Evolutionary conservation across 2,888 invertebrate species (phyloP).

Genomic region (Zele albiditarsus): DNA sequence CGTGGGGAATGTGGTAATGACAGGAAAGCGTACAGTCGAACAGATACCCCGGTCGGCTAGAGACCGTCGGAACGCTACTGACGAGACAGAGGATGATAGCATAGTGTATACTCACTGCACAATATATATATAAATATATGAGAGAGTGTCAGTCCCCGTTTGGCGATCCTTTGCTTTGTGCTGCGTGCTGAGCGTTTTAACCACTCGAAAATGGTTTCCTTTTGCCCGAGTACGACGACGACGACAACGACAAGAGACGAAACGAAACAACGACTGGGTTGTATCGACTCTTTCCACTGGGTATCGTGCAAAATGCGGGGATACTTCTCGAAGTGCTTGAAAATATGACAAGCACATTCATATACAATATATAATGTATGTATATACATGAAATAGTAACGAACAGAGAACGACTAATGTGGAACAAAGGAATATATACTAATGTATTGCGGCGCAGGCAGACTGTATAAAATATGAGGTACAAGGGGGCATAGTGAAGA

Average conservation of each 20-base stretch:
- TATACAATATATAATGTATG: background rate
- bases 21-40: slow-evolving; percentile 63
- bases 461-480: background rate
- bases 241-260: slow-evolving; percentile 1
- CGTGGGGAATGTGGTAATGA: slow-evolving; percentile 65
- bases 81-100: slow-evolving; percentile 22
- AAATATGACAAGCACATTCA: slow-evolving; percentile 22
- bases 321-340: slow-evolving; percentile 19
- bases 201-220: slow-evolving; percentile 58
- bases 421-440: slow-evolving; percentile 10
- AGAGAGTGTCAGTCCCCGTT: slow-evolving; percentile 57
- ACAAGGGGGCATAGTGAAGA: background rate
- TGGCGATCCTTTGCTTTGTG: slow-evolving; percentile 64
- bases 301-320: slow-evolving; percentile 7
- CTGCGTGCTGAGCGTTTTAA: slow-evolving; percentile 61
- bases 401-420: slow-evolving; percentile 9
- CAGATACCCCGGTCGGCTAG: slow-evolving; percentile 49
- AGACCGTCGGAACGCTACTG: slow-evolving; percentile 18
- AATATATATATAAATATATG: slow-evolving; percentile 21
- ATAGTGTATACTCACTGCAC: slow-evolving; percentile 15
- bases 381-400: background rate
- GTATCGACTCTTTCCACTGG: slow-evolving; percentile 18
- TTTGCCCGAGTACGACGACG: slow-evolving; percentile 29
- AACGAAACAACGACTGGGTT: background rate
- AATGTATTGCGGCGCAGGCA: background rate